Evolutionary conservation across 92 coral and sea anemone species (phyloP).

Genomic region (Scolanthus callimorphus): DNA sequence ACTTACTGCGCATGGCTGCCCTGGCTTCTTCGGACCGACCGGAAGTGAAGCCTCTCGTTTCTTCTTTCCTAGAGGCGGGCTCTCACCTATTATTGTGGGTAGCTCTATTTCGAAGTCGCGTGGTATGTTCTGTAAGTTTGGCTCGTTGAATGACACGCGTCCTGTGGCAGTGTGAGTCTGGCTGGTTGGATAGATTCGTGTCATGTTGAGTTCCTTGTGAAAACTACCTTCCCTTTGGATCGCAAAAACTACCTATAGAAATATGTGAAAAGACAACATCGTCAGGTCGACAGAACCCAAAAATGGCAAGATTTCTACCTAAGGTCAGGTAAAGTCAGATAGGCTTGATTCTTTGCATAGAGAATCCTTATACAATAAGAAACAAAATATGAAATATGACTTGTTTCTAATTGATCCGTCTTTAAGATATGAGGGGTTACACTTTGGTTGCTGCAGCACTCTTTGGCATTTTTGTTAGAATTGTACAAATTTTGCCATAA

Average conservation of each 20-base stretch:
- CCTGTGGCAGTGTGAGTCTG: slow-evolving; percentile 95
- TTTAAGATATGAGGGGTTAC: no score
- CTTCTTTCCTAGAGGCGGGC: slow-evolving; percentile 64
- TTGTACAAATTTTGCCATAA: no score
- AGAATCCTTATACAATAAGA: no score
- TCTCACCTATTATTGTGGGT: slow-evolving; percentile 77
- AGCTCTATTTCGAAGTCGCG: slow-evolving; percentile 86
- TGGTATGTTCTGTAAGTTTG: slow-evolving; percentile 96
- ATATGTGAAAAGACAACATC: no score
- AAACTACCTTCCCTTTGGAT: slow-evolving; percentile 71
- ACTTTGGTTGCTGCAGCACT: no score
- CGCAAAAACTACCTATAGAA: slow-evolving; percentile 84
- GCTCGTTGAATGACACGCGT: slow-evolving; percentile 90
- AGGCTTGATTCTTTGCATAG: no score
- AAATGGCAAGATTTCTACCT: no score
- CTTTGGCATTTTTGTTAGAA: no score
- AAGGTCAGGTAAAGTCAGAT: no score
- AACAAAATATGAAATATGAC: no score
- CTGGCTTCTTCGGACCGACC: slow-evolving; percentile 28
- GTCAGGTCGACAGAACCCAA: no score
- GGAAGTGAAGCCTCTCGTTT: slow-evolving; percentile 18
- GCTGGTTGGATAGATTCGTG: slow-evolving; percentile 73
- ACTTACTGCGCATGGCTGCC: slow-evolving; percentile 75
- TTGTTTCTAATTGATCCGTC: no score
- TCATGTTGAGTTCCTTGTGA: slow-evolving; percentile 61